Conservation (phyloP, 92 coral and sea anemone genomes). For the Palythoa heliodiscus region DNA sequence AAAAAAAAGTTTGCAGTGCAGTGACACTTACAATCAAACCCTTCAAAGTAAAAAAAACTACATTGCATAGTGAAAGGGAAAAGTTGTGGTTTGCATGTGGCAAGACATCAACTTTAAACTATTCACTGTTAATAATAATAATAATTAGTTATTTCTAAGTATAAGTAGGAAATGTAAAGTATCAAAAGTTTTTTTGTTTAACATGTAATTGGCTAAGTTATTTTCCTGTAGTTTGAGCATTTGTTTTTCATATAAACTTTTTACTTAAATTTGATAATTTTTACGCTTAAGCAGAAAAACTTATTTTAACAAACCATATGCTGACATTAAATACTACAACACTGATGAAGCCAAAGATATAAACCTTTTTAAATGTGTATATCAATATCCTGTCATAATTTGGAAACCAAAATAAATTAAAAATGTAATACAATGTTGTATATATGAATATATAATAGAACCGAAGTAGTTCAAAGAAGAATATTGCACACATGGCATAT, state of each 20-base stretch:
- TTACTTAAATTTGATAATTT: background rate
- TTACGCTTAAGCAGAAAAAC: background rate
- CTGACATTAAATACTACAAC: background rate
- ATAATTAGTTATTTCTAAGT: background rate
- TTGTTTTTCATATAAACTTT: background rate
- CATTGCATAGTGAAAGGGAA: no score
- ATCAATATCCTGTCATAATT: constrained; percentile 6
- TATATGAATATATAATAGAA: constrained; percentile 29
- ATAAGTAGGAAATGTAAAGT: background rate
- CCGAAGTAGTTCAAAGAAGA: constrained; percentile 25
- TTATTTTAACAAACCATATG: background rate
- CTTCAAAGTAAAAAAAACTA: no score
- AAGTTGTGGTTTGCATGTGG: no score
- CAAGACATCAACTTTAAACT: no score
- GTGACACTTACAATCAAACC: background rate
- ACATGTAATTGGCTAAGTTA: background rate
- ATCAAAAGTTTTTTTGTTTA: no score
- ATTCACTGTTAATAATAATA: no score
- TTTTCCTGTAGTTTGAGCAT: background rate
- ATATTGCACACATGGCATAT: background rate
- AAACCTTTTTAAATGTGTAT: background rate
- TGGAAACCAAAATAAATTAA: constrained; percentile 41
- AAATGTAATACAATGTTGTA: constrained; percentile 21
- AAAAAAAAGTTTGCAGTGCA: background rate
- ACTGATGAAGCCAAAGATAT: background rate